Conservation (phyloP, 2,888 invertebrate genomes). For the Rhynchonema sp. region DNA sequence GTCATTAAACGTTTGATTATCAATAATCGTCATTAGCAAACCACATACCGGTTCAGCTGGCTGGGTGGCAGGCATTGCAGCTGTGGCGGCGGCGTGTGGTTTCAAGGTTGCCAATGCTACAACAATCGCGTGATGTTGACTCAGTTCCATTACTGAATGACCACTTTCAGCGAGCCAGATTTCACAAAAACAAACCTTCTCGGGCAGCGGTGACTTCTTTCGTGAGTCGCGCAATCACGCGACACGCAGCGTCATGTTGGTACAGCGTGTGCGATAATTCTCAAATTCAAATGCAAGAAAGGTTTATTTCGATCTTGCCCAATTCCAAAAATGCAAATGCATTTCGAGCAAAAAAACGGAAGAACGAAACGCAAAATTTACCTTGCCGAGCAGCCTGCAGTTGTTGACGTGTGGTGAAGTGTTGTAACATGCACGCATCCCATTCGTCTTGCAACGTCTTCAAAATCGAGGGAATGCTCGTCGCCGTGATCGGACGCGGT, state of each 20-base stretch:
- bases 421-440: constrained; percentile 91
- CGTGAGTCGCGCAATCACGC: constrained; percentile 86
- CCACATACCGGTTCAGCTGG: neutral
- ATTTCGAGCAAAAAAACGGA: too few relatives aligned
- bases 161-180: too few relatives aligned
- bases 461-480: constrained; percentile 70
- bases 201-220: constrained; percentile 96
- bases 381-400: constrained; percentile 74
- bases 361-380: too few relatives aligned
- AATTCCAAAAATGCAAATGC: too few relatives aligned
- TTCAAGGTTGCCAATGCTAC: constrained; percentile 93
- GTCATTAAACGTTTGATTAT: too few relatives aligned
- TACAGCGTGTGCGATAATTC: constrained; percentile 65
- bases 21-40: too few relatives aligned
- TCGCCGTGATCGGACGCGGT: constrained; percentile 88
- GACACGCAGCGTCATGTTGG: constrained; percentile 85
- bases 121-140: constrained; percentile 50
- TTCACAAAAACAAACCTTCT: too few relatives aligned
- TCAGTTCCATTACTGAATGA: neutral
- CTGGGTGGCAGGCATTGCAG: neutral
- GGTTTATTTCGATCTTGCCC: too few relatives aligned
- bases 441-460: constrained; percentile 38
- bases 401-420: constrained; percentile 91
- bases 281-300: too few relatives aligned
- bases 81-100: constrained; percentile 59